A percentile compares a stretch with the other conserved stretches of the same genome.
phyloP scores from a whole-genome alignment of 2,797 vertebrate genomes.

The Sphenodon punctatus region DNA sequence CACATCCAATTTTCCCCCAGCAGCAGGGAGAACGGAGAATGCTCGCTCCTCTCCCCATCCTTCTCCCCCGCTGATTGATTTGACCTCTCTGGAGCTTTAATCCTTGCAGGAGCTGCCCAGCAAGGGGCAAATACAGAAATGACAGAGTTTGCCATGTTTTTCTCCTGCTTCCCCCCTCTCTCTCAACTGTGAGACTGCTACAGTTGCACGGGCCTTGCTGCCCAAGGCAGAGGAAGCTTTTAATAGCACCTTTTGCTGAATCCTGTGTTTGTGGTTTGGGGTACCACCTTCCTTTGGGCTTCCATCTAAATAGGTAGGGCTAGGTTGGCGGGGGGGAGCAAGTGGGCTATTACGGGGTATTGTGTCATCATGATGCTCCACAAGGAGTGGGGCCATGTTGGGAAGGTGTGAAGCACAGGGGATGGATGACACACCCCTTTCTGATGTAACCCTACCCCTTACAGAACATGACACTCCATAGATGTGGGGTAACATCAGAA shows the following conservation, averaged over 20 bases:
- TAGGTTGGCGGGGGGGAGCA: too few relatives aligned
- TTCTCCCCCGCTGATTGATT: not conserved
- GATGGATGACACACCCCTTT: too few relatives aligned
- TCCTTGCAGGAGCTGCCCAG: accelerated
- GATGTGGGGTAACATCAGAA: too few relatives aligned
- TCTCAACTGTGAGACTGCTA: not conserved
- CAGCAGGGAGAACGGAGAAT: not conserved
- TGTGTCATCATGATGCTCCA: too few relatives aligned
- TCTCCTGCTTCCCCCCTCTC: not conserved
- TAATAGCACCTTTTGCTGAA: not conserved
- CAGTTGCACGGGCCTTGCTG: not conserved
- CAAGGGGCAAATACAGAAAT: not conserved
- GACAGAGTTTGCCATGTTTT: not conserved
- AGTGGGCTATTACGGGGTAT: too few relatives aligned
- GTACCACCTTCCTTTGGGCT: too few relatives aligned
- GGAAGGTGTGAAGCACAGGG: too few relatives aligned
- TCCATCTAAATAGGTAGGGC: too few relatives aligned
- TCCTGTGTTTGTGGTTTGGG: too few relatives aligned
- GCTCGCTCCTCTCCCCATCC: not conserved
- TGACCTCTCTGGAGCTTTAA: not conserved
- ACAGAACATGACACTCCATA: too few relatives aligned
- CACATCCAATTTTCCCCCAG: constrained; percentile 10
- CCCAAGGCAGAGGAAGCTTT: not conserved
- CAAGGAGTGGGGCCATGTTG: too few relatives aligned
- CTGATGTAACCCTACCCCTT: too few relatives aligned